These are phyloP conservation scores for Falco concolor DNA, from an alignment of 2,797 vertebrate species.

Conservation along the genomic window DNA sequence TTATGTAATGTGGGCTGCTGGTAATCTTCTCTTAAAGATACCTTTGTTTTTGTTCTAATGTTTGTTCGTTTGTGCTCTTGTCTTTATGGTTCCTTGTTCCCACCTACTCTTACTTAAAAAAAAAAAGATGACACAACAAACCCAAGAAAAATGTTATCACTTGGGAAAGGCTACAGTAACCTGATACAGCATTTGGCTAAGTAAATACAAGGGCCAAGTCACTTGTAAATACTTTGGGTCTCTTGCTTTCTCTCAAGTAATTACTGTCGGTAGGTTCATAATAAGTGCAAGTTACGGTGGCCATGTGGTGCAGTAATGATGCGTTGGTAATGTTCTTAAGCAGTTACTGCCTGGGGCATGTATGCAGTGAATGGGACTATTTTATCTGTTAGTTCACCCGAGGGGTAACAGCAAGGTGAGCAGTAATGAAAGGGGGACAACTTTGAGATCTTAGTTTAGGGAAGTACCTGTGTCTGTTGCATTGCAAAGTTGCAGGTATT, in stretches of 20 bases:
- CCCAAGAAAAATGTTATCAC: background rate
- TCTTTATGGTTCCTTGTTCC: background rate
- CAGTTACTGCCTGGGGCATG: background rate
- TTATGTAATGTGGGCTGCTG: background rate
- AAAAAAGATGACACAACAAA: too few species aligned
- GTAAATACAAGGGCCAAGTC: background rate
- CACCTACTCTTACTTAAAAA: background rate
- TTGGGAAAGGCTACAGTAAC: background rate
- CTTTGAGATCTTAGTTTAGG: background rate
- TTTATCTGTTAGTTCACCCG: background rate
- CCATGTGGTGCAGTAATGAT: background rate
- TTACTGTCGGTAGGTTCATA: background rate
- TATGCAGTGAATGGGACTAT: background rate
- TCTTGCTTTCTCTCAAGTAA: background rate
- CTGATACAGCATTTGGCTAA: background rate
- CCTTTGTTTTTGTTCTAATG: background rate
- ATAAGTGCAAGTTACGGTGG: background rate
- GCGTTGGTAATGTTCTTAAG: background rate
- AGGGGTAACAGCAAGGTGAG: background rate
- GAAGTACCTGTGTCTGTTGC: background rate
- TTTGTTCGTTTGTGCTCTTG: background rate
- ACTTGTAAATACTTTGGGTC: background rate
- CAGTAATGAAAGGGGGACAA: rapidly evolving
- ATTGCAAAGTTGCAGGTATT: background rate
- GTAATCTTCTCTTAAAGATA: background rate